phyloP scores from a whole-genome alignment of 2,797 vertebrate genomes.

The Galaxias olidus region DNA sequence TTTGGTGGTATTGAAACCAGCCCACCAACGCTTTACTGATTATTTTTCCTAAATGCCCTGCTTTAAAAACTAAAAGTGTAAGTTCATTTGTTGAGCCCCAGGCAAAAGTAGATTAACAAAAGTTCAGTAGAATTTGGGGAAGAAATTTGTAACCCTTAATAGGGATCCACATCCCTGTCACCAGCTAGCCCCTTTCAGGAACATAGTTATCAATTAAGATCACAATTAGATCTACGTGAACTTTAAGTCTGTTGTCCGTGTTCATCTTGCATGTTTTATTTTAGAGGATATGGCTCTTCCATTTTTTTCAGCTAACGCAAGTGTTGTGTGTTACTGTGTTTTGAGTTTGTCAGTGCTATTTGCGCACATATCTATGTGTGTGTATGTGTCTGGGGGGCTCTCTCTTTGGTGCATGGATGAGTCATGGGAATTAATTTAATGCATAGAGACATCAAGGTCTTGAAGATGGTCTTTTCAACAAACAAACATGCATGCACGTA shows the following conservation, averaged over 20 bases:
- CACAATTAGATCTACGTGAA: too few relatives aligned
- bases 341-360: constrained; percentile 60
- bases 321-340: constrained; percentile 64
- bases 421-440: constrained; percentile 21
- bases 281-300: too few relatives aligned
- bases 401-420: constrained; percentile 24
- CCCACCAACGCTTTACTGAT: constrained; percentile 20
- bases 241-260: not conserved
- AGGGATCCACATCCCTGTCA: too few relatives aligned
- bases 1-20: constrained; percentile 38
- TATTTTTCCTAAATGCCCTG: constrained; percentile 12
- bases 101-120: constrained; percentile 18
- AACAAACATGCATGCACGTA: not conserved
- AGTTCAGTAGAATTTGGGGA: constrained; percentile 18
- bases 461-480: constrained; percentile 11
- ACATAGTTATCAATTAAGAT: too few relatives aligned
- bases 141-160: too few relatives aligned
- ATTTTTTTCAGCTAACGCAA: too few relatives aligned
- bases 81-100: constrained; percentile 25
- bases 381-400: constrained; percentile 6
- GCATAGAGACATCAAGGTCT: constrained; percentile 1
- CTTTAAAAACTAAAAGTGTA: constrained; percentile 19
- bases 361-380: constrained; percentile 1
- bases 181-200: not conserved
- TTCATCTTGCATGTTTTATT: too few relatives aligned